These are phyloP conservation scores for Kryptopterus vitreolus DNA, from an alignment of 2,797 vertebrate species.

Conservation along the genomic window DNA sequence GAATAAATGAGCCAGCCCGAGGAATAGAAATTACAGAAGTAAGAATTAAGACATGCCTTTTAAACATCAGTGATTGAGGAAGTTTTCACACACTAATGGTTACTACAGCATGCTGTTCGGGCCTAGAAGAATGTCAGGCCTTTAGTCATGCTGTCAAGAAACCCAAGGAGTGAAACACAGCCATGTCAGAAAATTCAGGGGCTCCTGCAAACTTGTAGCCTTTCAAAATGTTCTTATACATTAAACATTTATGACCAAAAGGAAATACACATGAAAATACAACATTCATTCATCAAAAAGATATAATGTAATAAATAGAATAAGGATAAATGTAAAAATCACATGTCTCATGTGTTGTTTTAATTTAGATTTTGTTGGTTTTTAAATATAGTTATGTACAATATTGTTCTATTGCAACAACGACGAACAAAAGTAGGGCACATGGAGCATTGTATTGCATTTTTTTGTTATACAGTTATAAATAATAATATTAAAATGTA, in stretches of 20 bases:
- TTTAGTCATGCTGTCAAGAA: neutral
- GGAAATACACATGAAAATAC: neutral
- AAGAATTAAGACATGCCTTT: neutral
- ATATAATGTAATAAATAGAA: neutral
- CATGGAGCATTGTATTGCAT: too few relatives aligned
- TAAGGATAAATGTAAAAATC: neutral
- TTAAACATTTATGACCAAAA: neutral
- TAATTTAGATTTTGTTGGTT: neutral
- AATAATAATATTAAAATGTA: neutral
- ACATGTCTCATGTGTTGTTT: neutral
- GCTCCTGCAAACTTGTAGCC: neutral
- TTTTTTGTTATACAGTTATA: too few relatives aligned
- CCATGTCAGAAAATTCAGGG: neutral
- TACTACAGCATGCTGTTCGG: neutral
- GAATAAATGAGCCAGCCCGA: neutral
- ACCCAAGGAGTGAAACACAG: neutral
- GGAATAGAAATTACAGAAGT: neutral
- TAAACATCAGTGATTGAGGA: neutral
- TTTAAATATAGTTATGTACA: neutral
- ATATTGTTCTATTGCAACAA: neutral
- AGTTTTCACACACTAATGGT: neutral
- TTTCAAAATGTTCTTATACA: neutral
- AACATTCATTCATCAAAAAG: neutral
- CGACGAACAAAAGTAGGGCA: too few relatives aligned
- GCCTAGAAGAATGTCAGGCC: neutral